Evolutionary conservation across 1,140 invertebrate species (phyloP).

Genomic region (Lepidotrigona ventralis): DNA sequence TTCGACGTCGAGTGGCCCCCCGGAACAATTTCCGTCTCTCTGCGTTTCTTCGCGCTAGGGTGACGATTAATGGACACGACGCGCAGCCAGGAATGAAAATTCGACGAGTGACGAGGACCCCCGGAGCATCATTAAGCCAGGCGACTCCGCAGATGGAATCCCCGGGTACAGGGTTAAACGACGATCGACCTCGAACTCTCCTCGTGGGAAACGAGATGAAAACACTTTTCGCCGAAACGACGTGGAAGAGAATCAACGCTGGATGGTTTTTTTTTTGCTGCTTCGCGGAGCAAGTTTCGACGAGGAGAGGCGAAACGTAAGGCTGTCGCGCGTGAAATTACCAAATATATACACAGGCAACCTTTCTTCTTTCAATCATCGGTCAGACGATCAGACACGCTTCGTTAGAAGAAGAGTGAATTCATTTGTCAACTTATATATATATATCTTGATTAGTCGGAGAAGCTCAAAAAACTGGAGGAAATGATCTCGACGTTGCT

Average conservation of each 20-base stretch:
- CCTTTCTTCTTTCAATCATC: slow-evolving; percentile 16
- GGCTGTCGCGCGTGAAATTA: slow-evolving; percentile 57
- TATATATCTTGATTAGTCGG: neutral
- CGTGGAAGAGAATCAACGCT: neutral
- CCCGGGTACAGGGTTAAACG: neutral
- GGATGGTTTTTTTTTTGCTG: neutral
- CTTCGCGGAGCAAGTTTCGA: too few relatives aligned
- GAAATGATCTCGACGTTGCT: slow-evolving; percentile 14
- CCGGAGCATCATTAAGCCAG: slow-evolving; percentile 1
- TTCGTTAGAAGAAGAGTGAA: too few relatives aligned
- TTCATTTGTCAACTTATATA: neutral
- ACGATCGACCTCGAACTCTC: slow-evolving; percentile 14
- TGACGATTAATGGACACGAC: slow-evolving; percentile 32
- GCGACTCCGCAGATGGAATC: neutral
- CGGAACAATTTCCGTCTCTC: slow-evolving; percentile 36
- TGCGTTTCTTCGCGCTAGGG: slow-evolving; percentile 9
- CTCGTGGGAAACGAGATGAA: neutral
- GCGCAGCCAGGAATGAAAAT: slow-evolving; percentile 11
- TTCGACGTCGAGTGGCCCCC: slow-evolving; percentile 44
- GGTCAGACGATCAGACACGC: too few relatives aligned
- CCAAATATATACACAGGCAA: slow-evolving; percentile 4
- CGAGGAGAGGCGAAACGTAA: neutral
- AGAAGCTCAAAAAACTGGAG: neutral
- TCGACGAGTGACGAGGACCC: neutral
- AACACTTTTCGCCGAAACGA: neutral